Conservation (phyloP, 2,797 vertebrate genomes). For the Psittacula derbiana region DNA sequence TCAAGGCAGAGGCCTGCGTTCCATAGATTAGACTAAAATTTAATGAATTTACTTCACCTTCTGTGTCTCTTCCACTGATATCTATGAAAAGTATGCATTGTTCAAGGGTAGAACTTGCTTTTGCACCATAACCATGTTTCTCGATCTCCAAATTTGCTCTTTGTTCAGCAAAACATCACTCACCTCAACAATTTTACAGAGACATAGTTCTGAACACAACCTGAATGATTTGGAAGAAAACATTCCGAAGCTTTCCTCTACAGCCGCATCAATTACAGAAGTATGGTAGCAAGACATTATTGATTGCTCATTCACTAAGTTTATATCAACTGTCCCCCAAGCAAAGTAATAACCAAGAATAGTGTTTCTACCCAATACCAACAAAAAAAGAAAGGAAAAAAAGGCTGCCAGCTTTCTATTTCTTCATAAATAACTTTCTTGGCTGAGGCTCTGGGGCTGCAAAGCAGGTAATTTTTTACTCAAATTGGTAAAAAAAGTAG, state of each 20-base stretch:
- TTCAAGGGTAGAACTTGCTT: not conserved
- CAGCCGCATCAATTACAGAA: not conserved
- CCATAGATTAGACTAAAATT: not conserved
- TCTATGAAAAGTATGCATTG: not conserved
- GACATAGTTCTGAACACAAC: not conserved
- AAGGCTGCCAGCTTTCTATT: not conserved
- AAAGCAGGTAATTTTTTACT: conserved; percentile 3
- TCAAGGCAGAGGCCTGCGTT: not conserved
- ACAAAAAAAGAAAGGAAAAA: not conserved
- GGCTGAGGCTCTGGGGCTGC: not conserved
- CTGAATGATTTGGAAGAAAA: not conserved
- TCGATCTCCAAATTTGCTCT: not conserved
- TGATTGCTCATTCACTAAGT: not conserved
- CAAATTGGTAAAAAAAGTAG: not conserved
- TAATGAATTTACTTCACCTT: not conserved
- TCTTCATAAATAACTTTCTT: conserved; percentile 20
- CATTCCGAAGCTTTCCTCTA: not conserved
- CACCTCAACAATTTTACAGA: not conserved
- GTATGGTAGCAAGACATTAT: not conserved
- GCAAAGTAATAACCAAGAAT: not conserved
- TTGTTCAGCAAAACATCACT: not conserved
- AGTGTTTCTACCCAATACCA: not conserved
- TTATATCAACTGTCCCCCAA: not conserved
- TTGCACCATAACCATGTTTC: not conserved
- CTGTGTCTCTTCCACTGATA: not conserved